Evolutionary conservation across 2,113 vertebrate genomes (phyloP).

Genomic region (Paramisgurnus dabryanus): DNA sequence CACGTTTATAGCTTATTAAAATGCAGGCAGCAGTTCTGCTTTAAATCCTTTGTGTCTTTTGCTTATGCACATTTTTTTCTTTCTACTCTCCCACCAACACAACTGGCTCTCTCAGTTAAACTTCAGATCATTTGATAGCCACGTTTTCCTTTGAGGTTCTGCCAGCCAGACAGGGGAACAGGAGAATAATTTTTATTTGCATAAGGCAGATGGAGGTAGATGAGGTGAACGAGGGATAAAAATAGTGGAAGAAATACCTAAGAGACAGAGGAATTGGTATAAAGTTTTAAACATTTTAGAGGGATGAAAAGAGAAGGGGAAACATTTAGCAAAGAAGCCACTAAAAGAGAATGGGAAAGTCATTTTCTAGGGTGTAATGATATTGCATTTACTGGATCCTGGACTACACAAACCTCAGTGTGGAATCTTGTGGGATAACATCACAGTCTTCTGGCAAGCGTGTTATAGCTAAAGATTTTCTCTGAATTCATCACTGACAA

Average conservation of each 20-base stretch:
- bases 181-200: constrained; percentile 5
- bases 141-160: constrained; percentile 41
- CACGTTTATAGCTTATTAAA: not conserved
- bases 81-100: not conserved
- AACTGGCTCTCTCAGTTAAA: constrained; percentile 6
- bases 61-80: not conserved
- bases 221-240: not conserved
- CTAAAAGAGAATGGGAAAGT: constrained; percentile 46
- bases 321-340: constrained; percentile 17
- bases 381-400: constrained; percentile 36
- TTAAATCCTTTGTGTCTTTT: not conserved
- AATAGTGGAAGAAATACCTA: not conserved
- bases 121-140: constrained; percentile 21
- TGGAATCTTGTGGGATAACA: constrained; percentile 62
- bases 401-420: constrained; percentile 61
- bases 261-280: not conserved
- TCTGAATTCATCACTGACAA: constrained; percentile 16
- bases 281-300: not conserved
- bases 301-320: not conserved
- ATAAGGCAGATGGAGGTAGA: not conserved
- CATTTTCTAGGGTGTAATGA: constrained; percentile 46
- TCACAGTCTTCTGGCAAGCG: constrained; percentile 23
- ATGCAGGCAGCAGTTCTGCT: not conserved
- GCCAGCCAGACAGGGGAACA: constrained; percentile 30
- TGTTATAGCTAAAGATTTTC: not conserved